Evolutionary conservation across 2,797 vertebrate genomes (phyloP).

Genomic region (Rhabdomys pumilio): DNA sequence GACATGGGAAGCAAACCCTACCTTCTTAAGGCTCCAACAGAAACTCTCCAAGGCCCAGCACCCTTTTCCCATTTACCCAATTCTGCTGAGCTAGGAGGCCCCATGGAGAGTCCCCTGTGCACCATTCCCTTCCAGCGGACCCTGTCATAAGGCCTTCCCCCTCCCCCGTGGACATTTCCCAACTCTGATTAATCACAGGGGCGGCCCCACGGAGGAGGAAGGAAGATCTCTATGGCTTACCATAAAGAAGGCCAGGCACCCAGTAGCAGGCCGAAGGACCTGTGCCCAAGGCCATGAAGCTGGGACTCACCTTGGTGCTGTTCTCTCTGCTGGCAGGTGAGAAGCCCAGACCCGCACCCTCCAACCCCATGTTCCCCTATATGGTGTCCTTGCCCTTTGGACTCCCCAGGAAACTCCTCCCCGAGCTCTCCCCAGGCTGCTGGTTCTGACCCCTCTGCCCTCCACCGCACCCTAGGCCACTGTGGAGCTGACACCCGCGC

Average conservation of each 20-base stretch:
- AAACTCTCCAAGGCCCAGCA: not conserved
- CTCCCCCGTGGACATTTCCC: slow-evolving; percentile 69
- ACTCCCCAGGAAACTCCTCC: not conserved
- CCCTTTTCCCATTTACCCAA: not conserved
- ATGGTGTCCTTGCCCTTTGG: not conserved
- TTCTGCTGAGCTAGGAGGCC: not conserved
- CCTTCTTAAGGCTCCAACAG: not conserved
- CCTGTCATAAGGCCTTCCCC: slow-evolving; percentile 67
- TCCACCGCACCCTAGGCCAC: slow-evolving; percentile 57
- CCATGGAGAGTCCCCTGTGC: not conserved
- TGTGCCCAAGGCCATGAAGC: slow-evolving; percentile 72
- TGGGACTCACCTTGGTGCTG: slow-evolving; percentile 18
- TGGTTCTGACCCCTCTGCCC: slow-evolving; percentile 5
- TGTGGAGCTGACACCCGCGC: slow-evolving; percentile 74
- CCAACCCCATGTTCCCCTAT: not conserved
- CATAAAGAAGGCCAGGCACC: slow-evolving; percentile 66
- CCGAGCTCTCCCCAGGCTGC: not conserved
- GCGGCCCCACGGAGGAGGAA: slow-evolving; percentile 79
- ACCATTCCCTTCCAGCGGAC: not conserved
- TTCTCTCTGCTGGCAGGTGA: slow-evolving; percentile 79
- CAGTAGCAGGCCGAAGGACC: not conserved
- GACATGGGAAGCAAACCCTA: not conserved
- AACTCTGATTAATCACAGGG: slow-evolving; percentile 82
- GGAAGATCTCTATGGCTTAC: slow-evolving; percentile 64
- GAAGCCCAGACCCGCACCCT: rapidly evolving